Evolutionary conservation across 1,140 invertebrate genomes (phyloP), one percentile per base, ranked within the genome.

Genomic region (Nasonia giraulti): DNA sequence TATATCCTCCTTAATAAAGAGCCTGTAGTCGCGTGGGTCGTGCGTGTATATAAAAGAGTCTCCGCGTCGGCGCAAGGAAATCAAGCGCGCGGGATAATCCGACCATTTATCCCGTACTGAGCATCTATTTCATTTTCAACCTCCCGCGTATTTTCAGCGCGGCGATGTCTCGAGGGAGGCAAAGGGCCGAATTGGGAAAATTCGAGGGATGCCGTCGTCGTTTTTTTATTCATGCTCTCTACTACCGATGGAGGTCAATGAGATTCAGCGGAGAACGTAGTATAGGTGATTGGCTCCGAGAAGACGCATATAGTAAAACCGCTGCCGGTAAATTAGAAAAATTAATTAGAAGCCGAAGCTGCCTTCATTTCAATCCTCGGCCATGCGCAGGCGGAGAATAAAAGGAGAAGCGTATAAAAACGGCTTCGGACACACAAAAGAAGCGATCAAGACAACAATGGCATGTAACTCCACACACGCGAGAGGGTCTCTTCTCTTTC

Each of bases 121-220:
- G 2, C 47, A 62, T 82, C 27, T 76, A 17, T 82, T 82, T 82
- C 44, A 55, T 82, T 82, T 82, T 82, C 69, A 50, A 47, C 20
- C 66, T 82, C 71, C 71, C 44, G 33, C 3, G 73, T 66, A 68
- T 74, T 66, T 62, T 82, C 44, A 73, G n/a, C 47, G 17, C 47
- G 40, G 27, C 27, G 27, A 27, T 37, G 12, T 69, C 75, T 84
- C 62, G 37, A 11, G 66, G 44, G 75, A 79, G 27, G 27, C 6
- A 37, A 50, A 40, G 82, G 82, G 40, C 27, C 20, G 55, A 84
- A 84, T 84, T 71, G 82, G 71, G 62, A 62, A 77, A 77, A 83
- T 83, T 78, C 62, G 12, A 77, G 33, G 75, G 47, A 74, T n/a
- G 23, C 5, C 23, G 12, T 8, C 10, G 20, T 23, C 7, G 27